Base-by-base conservation (phyloP, 1,140 invertebrate species). In the Contarinia nasturtii region DNA sequence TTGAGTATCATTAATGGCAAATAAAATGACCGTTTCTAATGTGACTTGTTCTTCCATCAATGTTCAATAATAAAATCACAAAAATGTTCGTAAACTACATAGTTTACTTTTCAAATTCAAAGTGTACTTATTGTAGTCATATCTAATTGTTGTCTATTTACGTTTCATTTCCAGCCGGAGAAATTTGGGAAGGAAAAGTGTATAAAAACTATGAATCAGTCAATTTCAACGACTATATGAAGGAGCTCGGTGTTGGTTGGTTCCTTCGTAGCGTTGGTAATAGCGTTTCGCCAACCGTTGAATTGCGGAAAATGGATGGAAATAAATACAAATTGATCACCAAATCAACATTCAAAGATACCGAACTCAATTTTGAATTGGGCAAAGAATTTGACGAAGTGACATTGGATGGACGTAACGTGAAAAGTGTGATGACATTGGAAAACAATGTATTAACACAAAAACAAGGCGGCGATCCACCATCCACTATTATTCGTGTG, bases 221-320 rank as follows among this genome's bases (percentile, higher is more conserved):
- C 33, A 83, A 86, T 49, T 89, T 88, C 55, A 84, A 88, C 54
- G 82, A 85, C 44, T 86, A 81, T 63, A 80, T 89, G 80, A 85
- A 86, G 67, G 76, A 76, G 44, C 57, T 86, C 45, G 82, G 83
- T 49, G 82, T 91, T 11, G 76, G 78, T 14, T 56, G 85, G 34
- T 67, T 86, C 50, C 74, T 69, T 58, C 74, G 72, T 22, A 86
- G 85, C 64, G 73, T 85, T 48, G 85, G 79, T 20, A 76, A 75
- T 48, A 65, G 72, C 1, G 72, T 82, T 1, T 81, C 75, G 7
- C 83, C 82, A 2, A 74, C 76, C 1, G 72, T 86, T 43, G 78
- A 84, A 50, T 72, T 88, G 27, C 72, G 67, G 10, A 55, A 68
- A 50, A 3, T 40, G 5, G 69, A 76, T 44, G 73, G 76, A 3